Base-by-base conservation (phyloP, 2,797 vertebrate species). In the Vipera latastei region DNA sequence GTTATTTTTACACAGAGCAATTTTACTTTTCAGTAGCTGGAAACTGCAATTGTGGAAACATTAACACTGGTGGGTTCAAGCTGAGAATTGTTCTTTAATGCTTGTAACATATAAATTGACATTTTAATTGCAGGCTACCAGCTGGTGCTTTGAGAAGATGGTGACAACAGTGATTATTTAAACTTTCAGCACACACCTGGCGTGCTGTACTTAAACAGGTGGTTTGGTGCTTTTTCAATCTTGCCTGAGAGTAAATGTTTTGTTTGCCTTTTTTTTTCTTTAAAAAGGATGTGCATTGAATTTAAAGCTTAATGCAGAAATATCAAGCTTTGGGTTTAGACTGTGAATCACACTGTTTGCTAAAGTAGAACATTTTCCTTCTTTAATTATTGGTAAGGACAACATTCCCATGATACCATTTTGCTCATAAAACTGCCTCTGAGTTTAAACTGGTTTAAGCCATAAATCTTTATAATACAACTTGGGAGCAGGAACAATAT, bases 1-100 rank as follows among this genome's bases (percentile, higher is more conserved):
- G 87, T 89, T 93, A 93, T 93, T 93, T 93, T 91, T 93, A 91
- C 90, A 93, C 86, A n/a, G 69, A 89, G 90, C 90, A 91, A 89
- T 91, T 91, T 91, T 88, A 89, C 51, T 86, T 93, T 91, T 38
- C 73, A 91, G 48, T 48, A 65, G 87, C 90, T 85, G 90, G 69
- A 89, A 91, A 89, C 92, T 63, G 86, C 87, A 91, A 91, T 93
- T 93, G 92, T 89, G 32, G 92, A 89, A 91, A 48, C 69, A 89
- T 85, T 93, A 91, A 61, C 90, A 86, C 53, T 85, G 90, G 89
- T 89, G 88, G 69, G 87, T 89, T 93, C 92, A 93, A 63, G 92
- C 86, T 93, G 92, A 60, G 90, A 93, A 91, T 93, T 91, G 89
- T 91, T 91, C 90, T 89, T 32, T 55, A 86, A 63, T 85, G 57